A percentile compares a stretch with the other conserved stretches of the same genome.
Evolutionary conservation across 2,888 invertebrate genomes (phyloP).

Genomic region (Micoletzkya japonica): DNA sequence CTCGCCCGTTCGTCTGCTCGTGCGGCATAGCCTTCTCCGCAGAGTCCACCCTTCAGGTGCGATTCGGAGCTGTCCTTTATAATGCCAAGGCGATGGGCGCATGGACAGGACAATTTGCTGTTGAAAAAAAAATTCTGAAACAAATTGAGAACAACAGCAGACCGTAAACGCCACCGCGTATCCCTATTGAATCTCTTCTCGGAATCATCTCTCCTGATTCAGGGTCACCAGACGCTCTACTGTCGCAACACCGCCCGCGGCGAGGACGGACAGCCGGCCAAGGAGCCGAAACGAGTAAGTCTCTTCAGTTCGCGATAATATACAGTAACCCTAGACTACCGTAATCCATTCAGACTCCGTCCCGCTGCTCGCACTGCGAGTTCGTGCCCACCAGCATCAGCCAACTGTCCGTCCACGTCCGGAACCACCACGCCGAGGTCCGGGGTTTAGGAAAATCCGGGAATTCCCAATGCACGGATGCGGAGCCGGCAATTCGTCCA

Average conservation of each 20-base stretch:
- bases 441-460: neutral
- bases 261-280: neutral
- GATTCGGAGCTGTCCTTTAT: too few species aligned
- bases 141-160: too few species aligned
- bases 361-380: conserved; percentile 14
- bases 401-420: conserved; percentile 19
- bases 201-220: neutral
- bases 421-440: conserved; percentile 28
- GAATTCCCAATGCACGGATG: neutral
- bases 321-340: neutral
- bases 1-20: conserved; percentile 13
- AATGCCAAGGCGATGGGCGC: too few species aligned
- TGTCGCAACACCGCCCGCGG: neutral
- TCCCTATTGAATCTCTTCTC: neutral
- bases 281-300: conserved; percentile 7
- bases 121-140: too few species aligned
- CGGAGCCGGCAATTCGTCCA: neutral
- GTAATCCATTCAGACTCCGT: conserved; percentile 14
- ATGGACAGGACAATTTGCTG: too few species aligned
- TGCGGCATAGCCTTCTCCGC: conserved; percentile 21
- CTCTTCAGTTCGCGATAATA: too few species aligned
- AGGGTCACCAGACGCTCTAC: conserved; percentile 11
- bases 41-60: conserved; percentile 15
- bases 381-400: neutral
- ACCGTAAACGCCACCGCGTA: neutral